Evolutionary conservation across 2,888 invertebrate species (phyloP).

Genomic region (Nomada fabriciana): DNA sequence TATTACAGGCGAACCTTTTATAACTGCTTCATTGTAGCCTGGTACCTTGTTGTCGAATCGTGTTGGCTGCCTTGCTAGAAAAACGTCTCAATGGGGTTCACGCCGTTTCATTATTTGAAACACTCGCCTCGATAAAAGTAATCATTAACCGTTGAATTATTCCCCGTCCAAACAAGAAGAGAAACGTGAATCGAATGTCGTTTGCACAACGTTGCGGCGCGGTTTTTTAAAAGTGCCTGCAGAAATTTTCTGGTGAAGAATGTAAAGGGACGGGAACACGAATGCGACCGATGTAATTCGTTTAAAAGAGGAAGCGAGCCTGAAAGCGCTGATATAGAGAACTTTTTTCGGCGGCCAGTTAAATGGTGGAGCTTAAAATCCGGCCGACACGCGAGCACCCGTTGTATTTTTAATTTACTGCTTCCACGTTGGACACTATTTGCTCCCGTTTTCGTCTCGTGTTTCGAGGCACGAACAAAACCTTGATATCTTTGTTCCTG

Average conservation of each 20-base stretch:
- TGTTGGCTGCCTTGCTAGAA: conserved; percentile 9
- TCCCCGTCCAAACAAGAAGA: neutral
- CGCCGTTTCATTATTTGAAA: neutral
- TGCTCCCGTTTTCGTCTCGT: neutral
- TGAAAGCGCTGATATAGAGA: conserved; percentile 45
- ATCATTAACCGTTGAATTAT: no score
- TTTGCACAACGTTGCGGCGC: neutral
- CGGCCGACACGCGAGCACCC: conserved; percentile 13
- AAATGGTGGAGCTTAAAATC: conserved; percentile 28
- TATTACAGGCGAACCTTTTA: conserved; percentile 43
- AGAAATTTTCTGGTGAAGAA: neutral
- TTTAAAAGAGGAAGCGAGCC: conserved; percentile 31
- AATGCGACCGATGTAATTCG: conserved; percentile 43
- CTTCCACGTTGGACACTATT: conserved; percentile 10
- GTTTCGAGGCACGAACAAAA: conserved; percentile 5
- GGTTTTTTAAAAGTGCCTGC: no score
- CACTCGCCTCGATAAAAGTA: no score
- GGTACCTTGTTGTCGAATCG: neutral
- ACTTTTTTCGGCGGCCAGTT: conserved; percentile 26
- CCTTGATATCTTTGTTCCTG: conserved; percentile 22
- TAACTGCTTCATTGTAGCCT: conserved; percentile 24
- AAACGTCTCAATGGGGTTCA: neutral
- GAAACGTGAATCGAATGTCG: neutral
- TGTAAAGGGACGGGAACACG: conserved; percentile 6
- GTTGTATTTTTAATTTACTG: conserved; percentile 36